These are phyloP conservation scores for Rhamphomyia laevipes DNA, from an alignment of 2,888 invertebrate species.

Conservation along the genomic window DNA sequence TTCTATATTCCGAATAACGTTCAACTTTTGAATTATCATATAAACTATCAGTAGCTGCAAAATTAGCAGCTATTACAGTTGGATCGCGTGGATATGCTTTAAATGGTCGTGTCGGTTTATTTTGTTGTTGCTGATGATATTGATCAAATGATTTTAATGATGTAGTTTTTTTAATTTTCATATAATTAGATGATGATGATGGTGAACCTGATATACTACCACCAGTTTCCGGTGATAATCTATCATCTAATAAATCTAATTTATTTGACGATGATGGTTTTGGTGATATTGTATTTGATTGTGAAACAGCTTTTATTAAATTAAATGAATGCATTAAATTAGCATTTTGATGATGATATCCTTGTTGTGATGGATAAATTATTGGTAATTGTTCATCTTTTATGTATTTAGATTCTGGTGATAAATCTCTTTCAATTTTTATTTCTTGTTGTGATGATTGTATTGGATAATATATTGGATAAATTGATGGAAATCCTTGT, in stretches of 20 bases:
- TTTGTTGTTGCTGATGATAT: conserved; percentile 14
- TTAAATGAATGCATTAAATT: conserved; percentile 3
- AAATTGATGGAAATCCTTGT: conserved; percentile 10
- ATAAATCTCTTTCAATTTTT: conserved; percentile 10
- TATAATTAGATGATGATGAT: conserved; percentile 11
- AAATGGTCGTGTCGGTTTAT: conserved; percentile 47
- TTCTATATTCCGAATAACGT: conserved; percentile 59
- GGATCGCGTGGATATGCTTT: conserved; percentile 64
- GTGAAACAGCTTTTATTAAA: neutral
- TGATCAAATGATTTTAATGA: neutral
- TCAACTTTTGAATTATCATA: conserved; percentile 49
- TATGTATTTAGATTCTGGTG: conserved; percentile 3
- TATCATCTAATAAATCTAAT: conserved; percentile 2
- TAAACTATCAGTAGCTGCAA: conserved; percentile 41
- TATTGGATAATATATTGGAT: conserved; percentile 13
- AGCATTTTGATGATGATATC: conserved; percentile 10
- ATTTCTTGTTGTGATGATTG: too few species aligned
- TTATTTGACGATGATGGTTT: neutral
- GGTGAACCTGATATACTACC: conserved; percentile 14
- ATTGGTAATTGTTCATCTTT: neutral
- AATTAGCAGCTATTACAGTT: conserved; percentile 44
- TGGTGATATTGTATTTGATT: neutral
- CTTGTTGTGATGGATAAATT: conserved; percentile 15
- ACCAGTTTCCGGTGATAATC: conserved; percentile 5
- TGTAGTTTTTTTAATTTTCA: conserved; percentile 16